phyloP scores from a whole-genome alignment of 2,113 vertebrate species.

The Varanus salvator region DNA sequence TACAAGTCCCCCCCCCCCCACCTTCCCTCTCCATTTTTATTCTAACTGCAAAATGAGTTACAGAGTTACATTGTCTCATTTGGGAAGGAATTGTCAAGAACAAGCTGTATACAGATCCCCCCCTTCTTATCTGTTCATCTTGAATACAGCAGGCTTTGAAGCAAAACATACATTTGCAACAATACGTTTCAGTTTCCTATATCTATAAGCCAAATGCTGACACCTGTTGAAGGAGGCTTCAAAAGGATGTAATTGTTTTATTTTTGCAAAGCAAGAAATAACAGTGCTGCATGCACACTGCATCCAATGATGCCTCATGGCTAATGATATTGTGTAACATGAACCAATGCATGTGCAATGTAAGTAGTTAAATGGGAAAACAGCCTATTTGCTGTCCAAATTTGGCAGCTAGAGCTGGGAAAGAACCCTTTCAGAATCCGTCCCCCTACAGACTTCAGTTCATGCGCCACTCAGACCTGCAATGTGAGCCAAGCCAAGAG shows the following conservation, averaged over 20 bases:
- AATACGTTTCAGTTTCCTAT: background rate
- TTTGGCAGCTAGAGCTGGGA: too few relatives aligned
- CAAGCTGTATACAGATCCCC: background rate
- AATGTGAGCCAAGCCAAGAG: too few relatives aligned
- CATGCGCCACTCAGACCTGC: too few relatives aligned
- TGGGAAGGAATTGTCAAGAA: background rate
- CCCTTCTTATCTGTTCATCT: constrained; percentile 4
- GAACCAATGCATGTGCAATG: too few relatives aligned
- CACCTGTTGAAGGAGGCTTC: background rate
- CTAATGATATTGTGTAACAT: background rate
- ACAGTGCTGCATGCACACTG: background rate
- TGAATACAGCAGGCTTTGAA: constrained; percentile 2
- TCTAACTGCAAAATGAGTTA: background rate
- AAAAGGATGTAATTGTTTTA: background rate
- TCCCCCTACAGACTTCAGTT: too few relatives aligned
- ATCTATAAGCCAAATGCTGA: background rate
- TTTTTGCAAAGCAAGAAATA: background rate
- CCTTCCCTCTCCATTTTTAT: background rate
- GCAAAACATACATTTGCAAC: background rate
- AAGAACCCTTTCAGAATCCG: too few relatives aligned
- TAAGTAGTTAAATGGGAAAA: too few relatives aligned
- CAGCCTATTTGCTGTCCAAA: too few relatives aligned
- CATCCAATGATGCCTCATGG: background rate
- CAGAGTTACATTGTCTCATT: background rate
- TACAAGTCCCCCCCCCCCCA: background rate